Base-by-base conservation (phyloP, 2,888 invertebrate species). In the Agrochola macilenta region DNA sequence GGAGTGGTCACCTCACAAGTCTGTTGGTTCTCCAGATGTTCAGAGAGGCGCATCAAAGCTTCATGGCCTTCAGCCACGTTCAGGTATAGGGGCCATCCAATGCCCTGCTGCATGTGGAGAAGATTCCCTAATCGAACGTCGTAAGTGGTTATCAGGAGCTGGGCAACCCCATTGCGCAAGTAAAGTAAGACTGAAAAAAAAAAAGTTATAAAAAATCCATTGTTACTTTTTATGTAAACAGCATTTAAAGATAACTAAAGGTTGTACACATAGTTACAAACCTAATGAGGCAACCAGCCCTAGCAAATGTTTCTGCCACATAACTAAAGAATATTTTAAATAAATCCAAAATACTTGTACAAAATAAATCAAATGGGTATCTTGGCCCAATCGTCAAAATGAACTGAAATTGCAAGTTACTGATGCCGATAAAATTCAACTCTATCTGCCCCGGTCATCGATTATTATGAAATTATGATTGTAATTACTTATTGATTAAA, bases 11-110 rank as follows among this genome's bases (percentile, higher is more conserved):
- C 91, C 35, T 85, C 76, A 83, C 96, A 96, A 0, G 89, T 79
- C 46, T 92, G 85, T 74, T 91, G 92, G 64, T 93, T 92, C 0
- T 90, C 89, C 14, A 94, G 66, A 5, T 80, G 74, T 2, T 86
- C 89, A 35, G 88, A 87, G 43, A 96, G 86, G 74, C 92, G 94
- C 82, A 96, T 87, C 23, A 95, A 89, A 5, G 94, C 95, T 58
- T 95, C 95, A 74, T 95, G 93, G 0, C 96, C 95, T 72, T 90
- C 89, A 0, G 90, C 90, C 2, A 96, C 93, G 14, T 90, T 76
- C 30, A 96, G 87, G 7, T 83, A 63, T 17, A 91, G 83, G 0
- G 96, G 96, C 95, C 94, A 95, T 4, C 95, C 96, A 54, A 95
- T 84, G 0, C 96, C 96, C 60, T 91, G 90, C 78, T 95, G 95